Evolutionary conservation across 2,888 invertebrate species (phyloP).

Genomic region (Caradrina kadenii): DNA sequence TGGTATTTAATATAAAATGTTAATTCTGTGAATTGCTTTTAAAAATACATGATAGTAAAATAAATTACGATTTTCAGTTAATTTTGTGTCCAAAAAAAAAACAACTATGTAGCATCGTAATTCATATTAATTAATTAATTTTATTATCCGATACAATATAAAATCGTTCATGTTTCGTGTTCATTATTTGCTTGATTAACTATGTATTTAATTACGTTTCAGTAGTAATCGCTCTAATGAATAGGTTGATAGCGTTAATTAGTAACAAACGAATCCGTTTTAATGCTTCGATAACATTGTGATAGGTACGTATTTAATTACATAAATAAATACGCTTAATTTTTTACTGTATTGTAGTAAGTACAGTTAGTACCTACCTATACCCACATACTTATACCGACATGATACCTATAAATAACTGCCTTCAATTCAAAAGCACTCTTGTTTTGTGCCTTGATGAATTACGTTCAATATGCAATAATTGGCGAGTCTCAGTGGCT

Average conservation of each 20-base stretch:
- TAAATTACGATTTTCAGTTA: neutral
- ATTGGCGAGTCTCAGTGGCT: conserved; percentile 11
- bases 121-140: neutral
- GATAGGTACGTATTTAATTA: conserved; percentile 21
- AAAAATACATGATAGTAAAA: neutral
- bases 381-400: no score
- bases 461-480: neutral
- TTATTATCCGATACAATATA: neutral
- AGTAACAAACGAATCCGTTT: conserved; percentile 23
- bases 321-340: neutral
- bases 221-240: conserved; percentile 34
- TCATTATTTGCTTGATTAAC: conserved; percentile 11
- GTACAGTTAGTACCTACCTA: neutral
- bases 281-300: conserved; percentile 24
- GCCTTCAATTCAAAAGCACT: neutral
- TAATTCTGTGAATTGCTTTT: conserved; percentile 6
- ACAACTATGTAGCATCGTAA: neutral
- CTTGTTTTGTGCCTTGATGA: neutral
- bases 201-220: conserved; percentile 16
- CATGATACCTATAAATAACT: neutral
- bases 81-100: neutral
- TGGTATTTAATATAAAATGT: neutral
- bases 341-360: neutral
- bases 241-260: conserved; percentile 20
- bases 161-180: conserved; percentile 15